Evolutionary conservation across 2,797 vertebrate genomes (phyloP).

Genomic region (Muscicapa comitata): DNA sequence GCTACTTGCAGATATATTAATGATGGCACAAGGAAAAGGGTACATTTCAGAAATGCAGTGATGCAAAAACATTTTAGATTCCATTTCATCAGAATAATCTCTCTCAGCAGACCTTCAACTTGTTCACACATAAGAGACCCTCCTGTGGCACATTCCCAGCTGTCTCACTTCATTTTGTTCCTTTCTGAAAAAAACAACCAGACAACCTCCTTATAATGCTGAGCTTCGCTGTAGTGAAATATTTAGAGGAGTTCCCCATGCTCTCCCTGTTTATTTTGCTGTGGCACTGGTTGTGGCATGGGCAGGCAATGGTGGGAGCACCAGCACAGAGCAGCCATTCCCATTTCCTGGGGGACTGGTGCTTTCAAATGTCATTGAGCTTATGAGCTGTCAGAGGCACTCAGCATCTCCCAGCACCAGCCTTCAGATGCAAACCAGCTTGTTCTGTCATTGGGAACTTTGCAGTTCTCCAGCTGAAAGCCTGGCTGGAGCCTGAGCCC

Average conservation of each 20-base stretch:
- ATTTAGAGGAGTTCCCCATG: neutral
- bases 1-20: neutral
- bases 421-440: neutral
- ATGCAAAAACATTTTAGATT: neutral
- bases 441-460: neutral
- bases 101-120: neutral
- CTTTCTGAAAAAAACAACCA: neutral
- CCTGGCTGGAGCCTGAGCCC: neutral
- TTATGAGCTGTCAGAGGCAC: conserved; percentile 27
- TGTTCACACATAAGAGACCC: neutral
- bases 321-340: neutral
- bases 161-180: neutral
- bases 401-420: conserved; percentile 6
- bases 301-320: neutral
- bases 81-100: neutral
- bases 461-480: neutral
- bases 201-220: neutral
- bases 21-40: neutral
- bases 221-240: neutral
- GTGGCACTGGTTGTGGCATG: neutral
- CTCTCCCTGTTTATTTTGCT: neutral
- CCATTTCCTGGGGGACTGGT: neutral
- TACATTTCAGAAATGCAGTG: neutral
- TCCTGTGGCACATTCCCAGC: neutral
- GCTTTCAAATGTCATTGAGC: conserved; percentile 35